Evolutionary conservation across 2,888 invertebrate genomes (phyloP).

Genomic region (Chymomyza amoena): DNA sequence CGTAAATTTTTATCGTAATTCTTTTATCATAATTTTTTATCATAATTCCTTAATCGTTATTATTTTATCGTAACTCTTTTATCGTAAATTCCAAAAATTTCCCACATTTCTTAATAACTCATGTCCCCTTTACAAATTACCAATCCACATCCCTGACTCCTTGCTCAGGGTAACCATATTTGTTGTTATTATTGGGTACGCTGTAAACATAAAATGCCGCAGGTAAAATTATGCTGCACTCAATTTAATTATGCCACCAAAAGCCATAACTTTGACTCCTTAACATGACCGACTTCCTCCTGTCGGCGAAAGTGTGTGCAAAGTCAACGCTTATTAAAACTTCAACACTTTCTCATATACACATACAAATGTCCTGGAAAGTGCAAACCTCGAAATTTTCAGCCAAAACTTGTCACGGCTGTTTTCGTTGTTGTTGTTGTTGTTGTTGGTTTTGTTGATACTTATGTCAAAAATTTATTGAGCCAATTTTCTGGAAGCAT

Average conservation of each 20-base stretch:
- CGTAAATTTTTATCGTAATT: too few species aligned
- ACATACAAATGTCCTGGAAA: neutral
- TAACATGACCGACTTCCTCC: slow-evolving; percentile 1
- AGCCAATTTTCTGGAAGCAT: neutral
- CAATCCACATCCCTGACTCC: neutral
- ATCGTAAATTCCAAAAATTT: too few species aligned
- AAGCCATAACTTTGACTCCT: slow-evolving; percentile 45
- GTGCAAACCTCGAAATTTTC: neutral
- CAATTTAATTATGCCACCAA: slow-evolving; percentile 65
- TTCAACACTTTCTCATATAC: slow-evolving; percentile 42
- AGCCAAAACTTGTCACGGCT: slow-evolving; percentile 15
- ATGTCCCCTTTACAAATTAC: neutral
- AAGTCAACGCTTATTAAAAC: slow-evolving; percentile 64
- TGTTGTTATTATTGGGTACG: neutral
- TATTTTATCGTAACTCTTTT: too few species aligned
- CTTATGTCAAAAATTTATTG: neutral
- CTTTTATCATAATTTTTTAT: too few species aligned
- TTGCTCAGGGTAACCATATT: neutral
- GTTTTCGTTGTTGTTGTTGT: neutral
- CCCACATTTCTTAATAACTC: too few species aligned
- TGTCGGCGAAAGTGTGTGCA: neutral
- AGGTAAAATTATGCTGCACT: slow-evolving; percentile 57
- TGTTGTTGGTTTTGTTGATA: neutral
- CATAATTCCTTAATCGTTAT: too few species aligned
- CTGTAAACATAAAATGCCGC: slow-evolving; percentile 43